These are phyloP conservation scores for Drosophila azteca DNA, from an alignment of 1,140 invertebrate genomes.

Conservation along the genomic window DNA sequence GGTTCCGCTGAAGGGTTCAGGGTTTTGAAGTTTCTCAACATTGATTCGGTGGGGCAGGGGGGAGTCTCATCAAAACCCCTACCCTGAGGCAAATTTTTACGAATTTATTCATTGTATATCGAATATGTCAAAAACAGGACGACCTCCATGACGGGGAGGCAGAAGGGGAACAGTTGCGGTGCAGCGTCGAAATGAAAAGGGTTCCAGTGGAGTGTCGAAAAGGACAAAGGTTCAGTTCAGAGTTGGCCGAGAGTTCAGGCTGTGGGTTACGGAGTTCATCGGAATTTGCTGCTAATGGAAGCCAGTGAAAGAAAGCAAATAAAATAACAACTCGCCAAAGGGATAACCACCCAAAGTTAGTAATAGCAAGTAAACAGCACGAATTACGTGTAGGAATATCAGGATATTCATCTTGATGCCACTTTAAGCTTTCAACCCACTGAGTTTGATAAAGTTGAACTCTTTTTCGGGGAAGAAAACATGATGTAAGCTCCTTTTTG, in stretches of 20 bases:
- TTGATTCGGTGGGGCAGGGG: constrained; percentile 42
- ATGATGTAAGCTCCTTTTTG: constrained; percentile 25
- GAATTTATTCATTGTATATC: constrained; percentile 43
- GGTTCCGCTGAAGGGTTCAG: constrained; percentile 52
- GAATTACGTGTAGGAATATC: too few relatives aligned
- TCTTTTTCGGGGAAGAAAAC: constrained; percentile 13
- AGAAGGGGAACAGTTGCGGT: neutral
- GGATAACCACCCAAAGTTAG: neutral
- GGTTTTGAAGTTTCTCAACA: constrained; percentile 25
- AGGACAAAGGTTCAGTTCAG: neutral
- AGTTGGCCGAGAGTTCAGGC: too few relatives aligned
- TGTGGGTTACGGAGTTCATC: constrained; percentile 33
- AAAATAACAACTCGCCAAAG: neutral
- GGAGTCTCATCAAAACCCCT: constrained; percentile 54
- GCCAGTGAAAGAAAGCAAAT: constrained; percentile 6
- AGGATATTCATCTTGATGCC: too few relatives aligned
- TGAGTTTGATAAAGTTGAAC: constrained; percentile 11
- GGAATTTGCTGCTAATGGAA: constrained; percentile 40
- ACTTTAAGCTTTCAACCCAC: neutral
- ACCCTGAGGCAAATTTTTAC: constrained; percentile 53
- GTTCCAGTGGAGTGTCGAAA: neutral
- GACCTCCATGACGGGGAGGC: constrained; percentile 11
- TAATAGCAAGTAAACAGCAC: too few relatives aligned
- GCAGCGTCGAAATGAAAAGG: constrained; percentile 10
- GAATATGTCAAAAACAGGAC: constrained; percentile 46